Evolutionary conservation across 2,113 vertebrate genomes (phyloP).

Genomic region (Pedionomus torquatus): DNA sequence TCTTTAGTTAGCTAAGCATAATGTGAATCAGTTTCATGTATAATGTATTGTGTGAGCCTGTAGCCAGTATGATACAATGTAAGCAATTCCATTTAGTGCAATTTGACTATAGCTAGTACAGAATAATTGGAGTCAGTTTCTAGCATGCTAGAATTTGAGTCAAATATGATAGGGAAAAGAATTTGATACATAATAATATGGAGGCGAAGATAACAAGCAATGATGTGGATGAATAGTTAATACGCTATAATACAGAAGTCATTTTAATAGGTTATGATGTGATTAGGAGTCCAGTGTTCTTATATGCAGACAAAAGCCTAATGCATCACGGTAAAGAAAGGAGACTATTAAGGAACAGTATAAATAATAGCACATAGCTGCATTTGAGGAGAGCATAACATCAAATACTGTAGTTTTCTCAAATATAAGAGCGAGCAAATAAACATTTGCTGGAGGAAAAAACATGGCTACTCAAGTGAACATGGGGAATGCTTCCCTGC

Average conservation of each 20-base stretch:
- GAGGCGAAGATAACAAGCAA: conserved; percentile 18
- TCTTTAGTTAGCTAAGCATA: conserved; percentile 62
- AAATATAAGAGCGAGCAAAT: neutral
- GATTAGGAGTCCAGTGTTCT: conserved; percentile 14
- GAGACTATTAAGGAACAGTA: conserved; percentile 2
- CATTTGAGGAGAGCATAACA: neutral
- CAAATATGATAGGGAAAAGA: conserved; percentile 34
- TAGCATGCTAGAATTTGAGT: conserved; percentile 56
- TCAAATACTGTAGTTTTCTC: neutral
- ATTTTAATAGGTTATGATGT: conserved; percentile 19
- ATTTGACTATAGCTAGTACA: conserved; percentile 64
- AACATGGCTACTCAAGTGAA: neutral
- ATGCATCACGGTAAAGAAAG: neutral
- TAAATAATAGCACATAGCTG: neutral
- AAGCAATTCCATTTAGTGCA: conserved; percentile 67
- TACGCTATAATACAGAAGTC: neutral
- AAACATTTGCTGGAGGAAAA: neutral
- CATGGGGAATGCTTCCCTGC: neutral
- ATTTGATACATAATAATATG: conserved; percentile 33
- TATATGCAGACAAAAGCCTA: conserved; percentile 5
- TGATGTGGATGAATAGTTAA: conserved; percentile 48
- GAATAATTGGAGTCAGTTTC: conserved; percentile 68
- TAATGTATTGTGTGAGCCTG: conserved; percentile 61
- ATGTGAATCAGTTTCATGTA: conserved; percentile 69
- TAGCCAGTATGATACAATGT: conserved; percentile 57